A percentile compares a stretch with the other conserved stretches of the same genome.
phyloP scores from a whole-genome alignment of 2,888 invertebrate species.

The Belgica antarctica region DNA sequence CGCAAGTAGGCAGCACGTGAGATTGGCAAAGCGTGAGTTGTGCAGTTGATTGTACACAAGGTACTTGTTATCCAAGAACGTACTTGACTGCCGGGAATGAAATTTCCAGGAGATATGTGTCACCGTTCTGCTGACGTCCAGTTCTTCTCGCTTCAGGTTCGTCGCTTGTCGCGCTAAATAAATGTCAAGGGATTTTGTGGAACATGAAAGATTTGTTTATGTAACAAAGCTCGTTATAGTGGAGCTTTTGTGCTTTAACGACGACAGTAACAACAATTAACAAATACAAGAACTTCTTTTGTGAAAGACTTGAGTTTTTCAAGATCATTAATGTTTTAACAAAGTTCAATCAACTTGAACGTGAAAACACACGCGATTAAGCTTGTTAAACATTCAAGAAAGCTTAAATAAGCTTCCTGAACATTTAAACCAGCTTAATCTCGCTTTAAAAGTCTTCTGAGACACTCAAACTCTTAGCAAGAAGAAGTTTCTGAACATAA shows the following conservation, averaged over 20 bases:
- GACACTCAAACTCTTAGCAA: slow-evolving; percentile 21
- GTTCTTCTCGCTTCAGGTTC: slow-evolving; percentile 58
- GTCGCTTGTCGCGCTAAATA: neutral
- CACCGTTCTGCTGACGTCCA: slow-evolving; percentile 77
- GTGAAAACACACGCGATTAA: no score
- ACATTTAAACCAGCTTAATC: neutral
- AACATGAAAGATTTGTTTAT: neutral
- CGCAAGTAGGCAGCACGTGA: slow-evolving; percentile 6
- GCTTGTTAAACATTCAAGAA: neutral
- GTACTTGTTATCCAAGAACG: slow-evolving; percentile 53
- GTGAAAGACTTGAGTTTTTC: no score
- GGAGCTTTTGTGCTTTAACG: neutral
- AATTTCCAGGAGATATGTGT: slow-evolving; percentile 88
- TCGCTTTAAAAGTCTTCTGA: neutral
- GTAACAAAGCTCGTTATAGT: neutral
- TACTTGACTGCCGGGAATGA: slow-evolving; percentile 91
- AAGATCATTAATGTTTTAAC: no score
- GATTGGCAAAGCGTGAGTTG: neutral
- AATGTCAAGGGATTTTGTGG: no score
- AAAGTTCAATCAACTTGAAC: no score
- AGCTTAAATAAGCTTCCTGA: neutral
- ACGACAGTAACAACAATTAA: neutral
- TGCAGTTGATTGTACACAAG: slow-evolving; percentile 15
- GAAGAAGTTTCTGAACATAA: no score
- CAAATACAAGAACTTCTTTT: neutral